Percentiles rank a stretch among this genome's conserved stretches.
phyloP scores from a whole-genome alignment of 2,113 vertebrate genomes.

The Sebastes fasciatus region DNA sequence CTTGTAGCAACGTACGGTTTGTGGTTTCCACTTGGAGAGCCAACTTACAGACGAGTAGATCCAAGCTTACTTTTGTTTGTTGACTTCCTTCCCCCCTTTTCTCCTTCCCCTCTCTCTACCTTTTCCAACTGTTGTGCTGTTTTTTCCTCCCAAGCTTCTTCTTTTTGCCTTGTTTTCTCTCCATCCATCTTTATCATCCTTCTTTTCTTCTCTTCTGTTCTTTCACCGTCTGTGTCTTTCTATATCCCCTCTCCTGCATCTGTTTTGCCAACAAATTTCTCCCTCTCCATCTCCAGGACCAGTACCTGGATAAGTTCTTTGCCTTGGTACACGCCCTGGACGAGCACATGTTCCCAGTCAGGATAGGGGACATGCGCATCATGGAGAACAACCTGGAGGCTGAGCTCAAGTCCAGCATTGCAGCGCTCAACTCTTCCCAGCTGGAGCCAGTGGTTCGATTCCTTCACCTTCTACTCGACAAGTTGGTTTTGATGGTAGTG shows the following conservation, averaged over 20 bases:
- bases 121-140: background rate
- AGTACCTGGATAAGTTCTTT: constrained; percentile 98
- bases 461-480: constrained; percentile 98
- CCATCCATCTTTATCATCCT: background rate
- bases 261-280: background rate
- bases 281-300: constrained; percentile 85
- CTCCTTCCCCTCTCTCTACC: background rate
- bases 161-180: background rate
- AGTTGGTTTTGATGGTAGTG: constrained; percentile 96
- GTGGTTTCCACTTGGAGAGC: constrained; percentile 43
- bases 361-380: constrained; percentile 98
- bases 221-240: background rate
- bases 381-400: constrained; percentile 99
- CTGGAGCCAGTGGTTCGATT: constrained; percentile 97
- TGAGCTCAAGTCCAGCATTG: constrained; percentile 96
- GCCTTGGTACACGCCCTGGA: constrained; percentile 97
- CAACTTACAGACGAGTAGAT: constrained; percentile 46
- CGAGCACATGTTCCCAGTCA: constrained; percentile 98
- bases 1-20: constrained; percentile 54
- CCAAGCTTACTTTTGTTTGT: constrained; percentile 40
- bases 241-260: background rate
- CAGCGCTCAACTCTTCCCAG: constrained; percentile 93
- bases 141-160: background rate
- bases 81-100: constrained; percentile 6
- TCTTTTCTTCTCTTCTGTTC: background rate